Evolutionary conservation across 2,888 invertebrate species (phyloP), one percentile per base, ranked within the genome.

Genomic region (Agonopterix subpropinquella): DNA sequence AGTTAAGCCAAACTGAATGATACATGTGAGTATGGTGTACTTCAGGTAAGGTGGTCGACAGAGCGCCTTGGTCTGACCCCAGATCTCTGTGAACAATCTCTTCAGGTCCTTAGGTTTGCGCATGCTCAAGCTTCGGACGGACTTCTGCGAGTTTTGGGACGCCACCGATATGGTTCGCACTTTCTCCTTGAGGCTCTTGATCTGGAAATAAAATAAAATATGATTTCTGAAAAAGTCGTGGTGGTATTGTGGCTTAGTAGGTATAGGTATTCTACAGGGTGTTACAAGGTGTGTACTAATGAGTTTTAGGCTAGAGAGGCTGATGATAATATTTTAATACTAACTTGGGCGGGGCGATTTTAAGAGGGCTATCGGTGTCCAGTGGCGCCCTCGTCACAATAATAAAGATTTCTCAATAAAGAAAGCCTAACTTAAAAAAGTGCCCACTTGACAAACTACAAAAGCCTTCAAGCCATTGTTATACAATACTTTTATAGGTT

Each of bases 1-100:
- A 42, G 95, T 95, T 53, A 95, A 81, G 61, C 96, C 95, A 73
- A 96, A 96, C 70, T 96, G 95, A 60, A 96, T 94, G 41, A 93
- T 89, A 73, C 96, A 94, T 45, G 95, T 93, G 52, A 95, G 89
- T 48, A 93, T 70, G 35, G 95, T 95, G 73, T 94, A 94, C 64
- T 92, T 91, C 46, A 94, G 83, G 84, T 94, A 93, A 9, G 94
- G 94, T 2, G 93, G 91, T 62, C 88, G 91, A 81, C 93, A 95
- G 7, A 95, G 88, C 2, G 92, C 91, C 71, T 92, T 92, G 10
- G 95, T 94, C 69, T 95, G 93, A 44, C 85, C 86, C 92, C 93
- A 93, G 65, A 94, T 93, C 71, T 94, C 94, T 49, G 78, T 72
- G 62, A 93, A 80, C 45, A 95, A 80, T 43, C 93, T 79, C 65